These are phyloP conservation scores for Tenodera sinensis DNA, from an alignment of 2,888 invertebrate genomes.

Conservation along the genomic window DNA sequence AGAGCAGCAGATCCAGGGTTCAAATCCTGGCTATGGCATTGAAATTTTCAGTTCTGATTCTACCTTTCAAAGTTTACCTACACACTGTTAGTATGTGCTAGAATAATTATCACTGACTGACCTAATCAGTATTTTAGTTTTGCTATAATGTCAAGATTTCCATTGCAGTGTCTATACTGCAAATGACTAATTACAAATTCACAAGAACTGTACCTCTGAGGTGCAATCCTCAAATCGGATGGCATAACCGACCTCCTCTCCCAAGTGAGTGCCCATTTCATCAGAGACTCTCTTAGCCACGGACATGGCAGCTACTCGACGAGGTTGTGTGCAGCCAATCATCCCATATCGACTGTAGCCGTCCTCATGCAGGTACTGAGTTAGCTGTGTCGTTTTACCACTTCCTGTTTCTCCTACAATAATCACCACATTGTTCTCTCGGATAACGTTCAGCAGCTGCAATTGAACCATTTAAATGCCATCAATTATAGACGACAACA, in stretches of 20 bases:
- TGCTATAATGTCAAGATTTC: too few relatives aligned
- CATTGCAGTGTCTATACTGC: not conserved
- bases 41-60: too few relatives aligned
- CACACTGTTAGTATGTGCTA: too few relatives aligned
- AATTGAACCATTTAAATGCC: not conserved
- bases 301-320: conserved; percentile 98
- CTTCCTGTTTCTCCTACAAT: conserved; percentile 95
- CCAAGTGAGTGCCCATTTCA: conserved; percentile 89
- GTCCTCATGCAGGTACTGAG: conserved; percentile 96
- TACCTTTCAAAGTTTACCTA: too few relatives aligned
- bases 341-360: conserved; percentile 89
- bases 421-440: conserved; percentile 91
- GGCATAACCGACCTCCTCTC: conserved; percentile 94
- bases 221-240: conserved; percentile 99
- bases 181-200: not conserved
- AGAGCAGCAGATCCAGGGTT: too few relatives aligned
- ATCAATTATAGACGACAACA: too few relatives aligned
- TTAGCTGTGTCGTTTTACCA: conserved; percentile 96
- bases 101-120: too few relatives aligned
- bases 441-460: conserved; percentile 76
- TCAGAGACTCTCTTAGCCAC: conserved; percentile 98
- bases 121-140: too few relatives aligned
- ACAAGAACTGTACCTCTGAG: conserved; percentile 75
- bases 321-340: conserved; percentile 97
- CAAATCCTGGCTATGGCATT: too few relatives aligned